Conservation (phyloP, 2,888 invertebrate genomes). For the Luffia ferchaultella region DNA sequence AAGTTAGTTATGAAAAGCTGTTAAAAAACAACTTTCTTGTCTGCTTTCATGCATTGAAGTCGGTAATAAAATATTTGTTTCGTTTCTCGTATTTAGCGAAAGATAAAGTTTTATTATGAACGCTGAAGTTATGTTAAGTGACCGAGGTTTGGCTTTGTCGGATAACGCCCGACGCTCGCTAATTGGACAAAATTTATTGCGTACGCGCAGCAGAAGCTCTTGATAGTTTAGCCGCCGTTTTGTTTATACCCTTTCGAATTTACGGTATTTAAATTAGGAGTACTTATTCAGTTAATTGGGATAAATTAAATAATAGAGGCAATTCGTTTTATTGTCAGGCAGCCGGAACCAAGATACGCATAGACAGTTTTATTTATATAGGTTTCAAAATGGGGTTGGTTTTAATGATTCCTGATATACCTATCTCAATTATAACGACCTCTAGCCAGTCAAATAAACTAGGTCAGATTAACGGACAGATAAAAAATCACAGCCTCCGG, state of each 20-base stretch:
- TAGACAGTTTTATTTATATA: too few relatives aligned
- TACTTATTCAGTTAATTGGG: neutral
- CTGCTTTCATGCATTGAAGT: too few relatives aligned
- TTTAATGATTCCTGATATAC: neutral
- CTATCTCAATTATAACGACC: neutral
- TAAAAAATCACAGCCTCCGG: too few relatives aligned
- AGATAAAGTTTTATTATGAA: neutral
- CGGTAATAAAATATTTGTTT: too few relatives aligned
- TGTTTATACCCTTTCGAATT: constrained; percentile 11
- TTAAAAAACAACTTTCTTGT: too few relatives aligned
- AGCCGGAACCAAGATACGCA: too few relatives aligned
- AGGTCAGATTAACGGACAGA: neutral
- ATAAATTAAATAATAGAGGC: neutral
- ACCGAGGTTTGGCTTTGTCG: constrained; percentile 36
- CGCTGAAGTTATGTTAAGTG: constrained; percentile 28
- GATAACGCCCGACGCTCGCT: constrained; percentile 39
- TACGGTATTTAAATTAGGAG: constrained; percentile 3
- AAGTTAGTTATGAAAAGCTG: too few relatives aligned
- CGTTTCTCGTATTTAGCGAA: neutral
- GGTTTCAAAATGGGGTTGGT: neutral
- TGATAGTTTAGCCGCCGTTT: constrained; percentile 12
- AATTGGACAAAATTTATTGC: constrained; percentile 59
- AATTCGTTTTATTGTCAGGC: neutral
- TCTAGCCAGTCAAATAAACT: neutral
- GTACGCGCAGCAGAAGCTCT: constrained; percentile 22